Evolutionary conservation across 2,113 vertebrate genomes (phyloP).

Genomic region (Trogon melanurus): DNA sequence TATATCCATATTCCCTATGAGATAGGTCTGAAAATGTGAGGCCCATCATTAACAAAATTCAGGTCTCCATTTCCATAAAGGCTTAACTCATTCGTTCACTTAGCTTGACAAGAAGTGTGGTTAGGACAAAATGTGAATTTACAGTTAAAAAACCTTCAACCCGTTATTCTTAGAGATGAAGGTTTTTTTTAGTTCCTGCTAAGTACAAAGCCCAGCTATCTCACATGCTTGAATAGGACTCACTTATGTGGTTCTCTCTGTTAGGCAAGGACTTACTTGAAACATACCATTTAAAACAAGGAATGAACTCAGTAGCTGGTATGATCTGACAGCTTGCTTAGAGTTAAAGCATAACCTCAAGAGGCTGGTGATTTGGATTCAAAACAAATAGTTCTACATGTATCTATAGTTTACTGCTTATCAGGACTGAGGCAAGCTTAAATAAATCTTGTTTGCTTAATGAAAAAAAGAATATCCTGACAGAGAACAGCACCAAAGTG

Average conservation of each 20-base stretch:
- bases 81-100: background rate
- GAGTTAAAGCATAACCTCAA: background rate
- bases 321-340: background rate
- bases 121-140: background rate
- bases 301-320: background rate
- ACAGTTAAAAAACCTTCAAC: background rate
- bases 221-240: background rate
- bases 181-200: background rate
- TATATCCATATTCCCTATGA: background rate
- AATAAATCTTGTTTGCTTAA: slow-evolving; percentile 43
- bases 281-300: background rate
- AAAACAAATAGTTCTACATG: slow-evolving; percentile 5
- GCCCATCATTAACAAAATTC: background rate
- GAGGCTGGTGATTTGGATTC: background rate
- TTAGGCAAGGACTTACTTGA: background rate
- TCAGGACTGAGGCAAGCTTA: background rate
- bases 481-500: slow-evolving; percentile 46
- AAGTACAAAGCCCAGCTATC: background rate
- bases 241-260: background rate
- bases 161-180: background rate
- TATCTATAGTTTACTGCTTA: slow-evolving; percentile 20
- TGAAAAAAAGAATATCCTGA: slow-evolving; percentile 53
- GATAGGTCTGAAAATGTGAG: background rate
- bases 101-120: background rate
- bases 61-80: background rate